Conservation (phyloP, 2,888 invertebrate species). For the Ormyrus rosae region DNA sequence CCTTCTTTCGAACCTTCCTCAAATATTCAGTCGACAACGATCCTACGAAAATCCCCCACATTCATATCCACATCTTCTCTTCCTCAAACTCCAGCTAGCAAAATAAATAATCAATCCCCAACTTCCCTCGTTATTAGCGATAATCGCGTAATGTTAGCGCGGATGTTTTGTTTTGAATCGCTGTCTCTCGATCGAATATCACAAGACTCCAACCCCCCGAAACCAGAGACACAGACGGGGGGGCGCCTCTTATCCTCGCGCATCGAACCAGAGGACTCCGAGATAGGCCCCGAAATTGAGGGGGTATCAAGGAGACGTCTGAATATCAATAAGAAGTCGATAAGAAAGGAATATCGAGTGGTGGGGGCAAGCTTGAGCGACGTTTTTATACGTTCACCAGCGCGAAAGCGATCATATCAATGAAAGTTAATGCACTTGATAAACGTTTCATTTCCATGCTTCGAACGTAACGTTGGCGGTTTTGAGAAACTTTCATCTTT, state of each 20-base stretch:
- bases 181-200: constrained; percentile 40
- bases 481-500: too few species aligned
- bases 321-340: constrained; percentile 48
- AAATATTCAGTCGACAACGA: too few species aligned
- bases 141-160: neutral
- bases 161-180: constrained; percentile 12
- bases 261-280: neutral
- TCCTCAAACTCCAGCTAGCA: too few species aligned
- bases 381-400: constrained; percentile 36
- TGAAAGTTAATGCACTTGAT: constrained; percentile 35
- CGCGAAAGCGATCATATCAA: neutral
- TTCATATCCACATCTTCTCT: too few species aligned
- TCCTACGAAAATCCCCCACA: too few species aligned
- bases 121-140: neutral
- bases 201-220: constrained; percentile 12
- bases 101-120: too few species aligned
- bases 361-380: neutral
- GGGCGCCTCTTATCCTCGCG: constrained; percentile 5
- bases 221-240: constrained; percentile 28
- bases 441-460: neutral
- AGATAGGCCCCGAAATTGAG: neutral
- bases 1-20: too few species aligned
- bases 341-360: constrained; percentile 42
- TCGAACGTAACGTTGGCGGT: too few species aligned
- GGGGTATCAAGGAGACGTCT: constrained; percentile 38